Percentiles rank a stretch among this genome's conserved stretches.
Evolutionary conservation across 2,888 invertebrate genomes (phyloP).

Genomic region (Oligia strigilis): DNA sequence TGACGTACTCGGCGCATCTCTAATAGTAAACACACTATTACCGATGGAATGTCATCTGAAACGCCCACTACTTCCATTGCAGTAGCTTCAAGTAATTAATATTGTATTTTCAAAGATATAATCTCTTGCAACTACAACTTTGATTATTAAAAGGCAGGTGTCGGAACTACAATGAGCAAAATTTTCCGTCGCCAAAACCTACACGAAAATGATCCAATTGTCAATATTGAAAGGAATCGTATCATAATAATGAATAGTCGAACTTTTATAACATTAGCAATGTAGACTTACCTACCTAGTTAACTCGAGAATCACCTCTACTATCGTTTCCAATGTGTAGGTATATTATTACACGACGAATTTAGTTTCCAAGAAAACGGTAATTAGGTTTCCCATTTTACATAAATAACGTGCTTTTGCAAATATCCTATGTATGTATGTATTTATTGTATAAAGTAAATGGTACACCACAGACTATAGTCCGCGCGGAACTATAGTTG

Average conservation of each 20-base stretch:
- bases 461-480: too few species aligned
- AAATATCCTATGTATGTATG: not conserved
- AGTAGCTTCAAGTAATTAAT: not conserved
- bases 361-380: not conserved
- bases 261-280: not conserved
- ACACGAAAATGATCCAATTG: not conserved
- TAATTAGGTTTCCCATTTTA: not conserved
- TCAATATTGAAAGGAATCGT: not conserved
- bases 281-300: not conserved
- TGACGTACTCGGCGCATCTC: too few species aligned
- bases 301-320: not conserved
- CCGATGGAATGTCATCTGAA: conserved; percentile 18
- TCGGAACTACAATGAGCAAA: not conserved
- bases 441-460: too few species aligned
- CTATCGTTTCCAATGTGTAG: not conserved
- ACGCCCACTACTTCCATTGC: conserved; percentile 30
- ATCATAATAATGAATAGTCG: not conserved
- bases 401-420: not conserved
- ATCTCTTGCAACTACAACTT: not conserved
- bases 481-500: too few species aligned
- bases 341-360: not conserved
- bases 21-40: conserved; percentile 1
- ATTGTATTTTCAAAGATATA: not conserved
- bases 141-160: not conserved
- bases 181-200: not conserved